phyloP scores from a whole-genome alignment of 2,797 vertebrate species.

The Sebastes jordani region DNA sequence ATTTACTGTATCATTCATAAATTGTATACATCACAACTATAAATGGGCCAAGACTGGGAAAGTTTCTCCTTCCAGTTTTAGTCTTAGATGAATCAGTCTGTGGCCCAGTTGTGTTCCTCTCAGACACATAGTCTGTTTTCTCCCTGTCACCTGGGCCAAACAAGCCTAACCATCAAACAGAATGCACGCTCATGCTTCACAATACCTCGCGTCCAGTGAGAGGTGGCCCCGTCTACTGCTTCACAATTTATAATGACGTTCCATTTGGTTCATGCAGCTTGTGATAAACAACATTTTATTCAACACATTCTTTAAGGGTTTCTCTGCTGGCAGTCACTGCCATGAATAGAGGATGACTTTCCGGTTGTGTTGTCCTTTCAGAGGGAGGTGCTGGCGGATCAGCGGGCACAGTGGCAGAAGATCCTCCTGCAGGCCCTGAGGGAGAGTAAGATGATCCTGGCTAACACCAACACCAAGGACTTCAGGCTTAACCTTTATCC shows the following conservation, averaged over 20 bases:
- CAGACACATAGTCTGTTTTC: not conserved
- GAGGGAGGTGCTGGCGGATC: slow-evolving; percentile 82
- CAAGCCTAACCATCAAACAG: slow-evolving; percentile 21
- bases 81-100: not conserved
- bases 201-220: not conserved
- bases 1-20: not conserved
- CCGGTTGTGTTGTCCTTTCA: slow-evolving; percentile 62
- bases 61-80: not conserved
- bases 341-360: slow-evolving; percentile 23
- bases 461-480: slow-evolving; percentile 16
- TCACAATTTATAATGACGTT: not conserved
- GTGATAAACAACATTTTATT: slow-evolving; percentile 13
- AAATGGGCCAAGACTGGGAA: not conserved
- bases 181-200: slow-evolving; percentile 13
- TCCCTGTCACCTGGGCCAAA: not conserved
- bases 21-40: not conserved
- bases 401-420: slow-evolving; percentile 81
- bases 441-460: slow-evolving; percentile 80
- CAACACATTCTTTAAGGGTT: not conserved
- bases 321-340: not conserved
- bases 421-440: slow-evolving; percentile 80
- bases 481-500: slow-evolving; percentile 82
- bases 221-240: not conserved
- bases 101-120: slow-evolving; percentile 21
- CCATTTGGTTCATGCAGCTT: not conserved